These are phyloP conservation scores for Phacellophora camtschatica DNA, from an alignment of 30 jellyfish, hydroid and myxozoan genomes.

Conservation along the genomic window DNA sequence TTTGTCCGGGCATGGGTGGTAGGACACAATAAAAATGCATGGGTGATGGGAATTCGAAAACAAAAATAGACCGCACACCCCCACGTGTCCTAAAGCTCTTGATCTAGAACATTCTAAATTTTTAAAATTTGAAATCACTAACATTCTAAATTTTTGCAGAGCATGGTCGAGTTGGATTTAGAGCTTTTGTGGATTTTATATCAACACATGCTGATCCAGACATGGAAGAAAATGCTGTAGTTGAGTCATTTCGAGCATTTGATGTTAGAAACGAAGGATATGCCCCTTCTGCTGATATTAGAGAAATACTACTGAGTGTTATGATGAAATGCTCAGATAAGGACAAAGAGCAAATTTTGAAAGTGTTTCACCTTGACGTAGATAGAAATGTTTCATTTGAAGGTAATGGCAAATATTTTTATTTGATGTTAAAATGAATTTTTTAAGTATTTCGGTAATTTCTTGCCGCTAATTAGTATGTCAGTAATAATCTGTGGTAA, in stretches of 20 bases:
- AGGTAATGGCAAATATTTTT: too few relatives aligned
- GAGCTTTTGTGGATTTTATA: conserved; percentile 43
- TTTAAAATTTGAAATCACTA: too few relatives aligned
- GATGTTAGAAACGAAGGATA: conserved; percentile 47
- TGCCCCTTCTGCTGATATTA: conserved; percentile 53
- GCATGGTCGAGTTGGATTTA: conserved; percentile 56
- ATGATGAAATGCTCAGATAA: conserved; percentile 59
- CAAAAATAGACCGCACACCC: too few relatives aligned
- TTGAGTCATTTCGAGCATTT: conserved; percentile 72
- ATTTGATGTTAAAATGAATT: not conserved
- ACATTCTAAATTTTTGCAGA: too few relatives aligned
- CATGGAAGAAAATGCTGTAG: conserved; percentile 11
- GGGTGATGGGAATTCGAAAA: too few relatives aligned
- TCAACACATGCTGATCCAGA: conserved; percentile 52
- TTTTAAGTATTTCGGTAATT: not conserved
- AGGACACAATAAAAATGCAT: too few relatives aligned
- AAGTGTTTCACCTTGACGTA: conserved; percentile 36
- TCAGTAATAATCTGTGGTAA: too few relatives aligned
- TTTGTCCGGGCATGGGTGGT: too few relatives aligned
- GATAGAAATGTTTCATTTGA: conserved; percentile 57
- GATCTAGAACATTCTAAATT: too few relatives aligned
- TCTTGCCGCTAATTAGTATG: not conserved
- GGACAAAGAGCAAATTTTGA: conserved; percentile 46
- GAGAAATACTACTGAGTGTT: conserved; percentile 38
- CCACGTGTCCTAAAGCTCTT: too few relatives aligned